Evolutionary conservation across 2,113 vertebrate genomes (phyloP), one percentile per base, ranked within the genome.

Genomic region (Melanerpes formicivorus): DNA sequence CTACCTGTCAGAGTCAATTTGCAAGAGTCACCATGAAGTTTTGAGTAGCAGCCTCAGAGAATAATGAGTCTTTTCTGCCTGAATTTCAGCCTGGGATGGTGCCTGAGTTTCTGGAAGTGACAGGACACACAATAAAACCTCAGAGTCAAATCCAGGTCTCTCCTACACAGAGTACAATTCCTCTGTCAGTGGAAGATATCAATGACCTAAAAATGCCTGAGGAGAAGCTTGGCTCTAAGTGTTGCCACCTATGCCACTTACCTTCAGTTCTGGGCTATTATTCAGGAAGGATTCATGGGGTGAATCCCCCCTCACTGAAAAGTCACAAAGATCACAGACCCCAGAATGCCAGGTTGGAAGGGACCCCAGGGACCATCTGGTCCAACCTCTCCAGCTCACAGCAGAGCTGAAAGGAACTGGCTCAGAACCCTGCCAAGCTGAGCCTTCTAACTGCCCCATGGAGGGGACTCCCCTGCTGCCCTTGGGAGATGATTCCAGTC

Each of bases 1-100:
- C 82, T 91, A 84, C 85, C 87, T 90, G 87, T 88, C 83, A 63
- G 63, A 91, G 88, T 65, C 80, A 84, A 93, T 94, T 96, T 91
- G 82, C 82, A 83, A 89, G 72, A 95, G 63, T 90, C 62, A 87
- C 50, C 56, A 56, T 75, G 74, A 96, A 94, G 71, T 93, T 94
- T 83, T 81, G 80, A 87, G 75, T 83, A 88, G 82, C 27, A 74
- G 30, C 81, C 58, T 71, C 30, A 55, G 74, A 92, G 91, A 93
- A 86, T 80, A 94, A 95, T 88, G 73, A 95, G 34, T 67, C 76
- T 95, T 92, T 90, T 95, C 70, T 84, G 42, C 50, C 85, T 84
- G 64, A 87, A 80, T 94, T 93, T 93, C 58, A 94, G 48, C 44
- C 58, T 91, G 71, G 75, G 77, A 91, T 82, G 56, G 72, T 90